phyloP scores from a whole-genome alignment of 2,113 vertebrate species.

The Bolborhynchus lineola region DNA sequence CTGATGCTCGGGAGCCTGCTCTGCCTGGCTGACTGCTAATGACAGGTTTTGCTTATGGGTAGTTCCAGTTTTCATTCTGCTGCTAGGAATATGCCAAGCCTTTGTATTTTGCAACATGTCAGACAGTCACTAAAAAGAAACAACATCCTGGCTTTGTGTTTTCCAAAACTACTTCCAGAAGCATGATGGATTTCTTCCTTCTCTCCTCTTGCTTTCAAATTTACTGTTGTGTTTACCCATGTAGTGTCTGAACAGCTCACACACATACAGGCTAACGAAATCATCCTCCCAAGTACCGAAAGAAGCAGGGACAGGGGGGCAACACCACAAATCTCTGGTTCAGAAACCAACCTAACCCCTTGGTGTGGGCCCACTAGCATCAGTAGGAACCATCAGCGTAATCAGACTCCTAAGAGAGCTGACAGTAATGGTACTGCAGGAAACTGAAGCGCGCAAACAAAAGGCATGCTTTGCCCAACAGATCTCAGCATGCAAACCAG shows the following conservation, averaged over 20 bases:
- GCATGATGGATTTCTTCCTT: not conserved
- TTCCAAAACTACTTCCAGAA: slow-evolving; percentile 7
- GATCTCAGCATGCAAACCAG: not conserved
- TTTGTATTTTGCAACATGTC: slow-evolving; percentile 52
- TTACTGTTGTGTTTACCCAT: not conserved
- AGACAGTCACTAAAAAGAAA: slow-evolving; percentile 31
- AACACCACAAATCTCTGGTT: not conserved
- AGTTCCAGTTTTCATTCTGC: slow-evolving; percentile 34
- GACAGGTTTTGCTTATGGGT: slow-evolving; percentile 20
- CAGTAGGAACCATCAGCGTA: not conserved
- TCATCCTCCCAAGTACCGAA: rapidly evolving
- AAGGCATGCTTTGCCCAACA: not conserved
- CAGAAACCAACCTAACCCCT: not conserved
- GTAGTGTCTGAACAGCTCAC: rapidly evolving
- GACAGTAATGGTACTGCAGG: rapidly evolving
- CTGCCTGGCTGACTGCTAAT: slow-evolving; percentile 23
- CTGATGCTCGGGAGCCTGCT: not conserved
- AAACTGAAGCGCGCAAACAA: not conserved
- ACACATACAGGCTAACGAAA: not conserved
- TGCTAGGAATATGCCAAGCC: not conserved
- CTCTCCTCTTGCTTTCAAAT: slow-evolving; percentile 10
- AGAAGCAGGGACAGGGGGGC: rapidly evolving
- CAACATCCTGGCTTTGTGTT: slow-evolving; percentile 11
- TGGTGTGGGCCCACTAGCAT: not conserved
- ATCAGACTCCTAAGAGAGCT: not conserved